Evolutionary conservation across 2,797 vertebrate genomes (phyloP).

Genomic region (Premnoplex brunnescens): DNA sequence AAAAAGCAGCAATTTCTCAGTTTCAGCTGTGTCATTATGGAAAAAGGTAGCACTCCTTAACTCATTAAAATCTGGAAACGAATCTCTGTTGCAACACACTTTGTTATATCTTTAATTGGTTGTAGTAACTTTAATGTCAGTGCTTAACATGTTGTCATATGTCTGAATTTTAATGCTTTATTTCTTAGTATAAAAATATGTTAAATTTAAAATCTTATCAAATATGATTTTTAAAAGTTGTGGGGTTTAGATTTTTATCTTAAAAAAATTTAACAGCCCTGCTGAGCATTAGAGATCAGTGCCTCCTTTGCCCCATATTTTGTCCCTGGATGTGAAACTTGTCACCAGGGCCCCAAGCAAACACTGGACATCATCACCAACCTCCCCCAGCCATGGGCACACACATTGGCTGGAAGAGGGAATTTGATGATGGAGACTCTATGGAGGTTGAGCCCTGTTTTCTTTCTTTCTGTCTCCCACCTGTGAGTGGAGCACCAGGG

Average conservation of each 20-base stretch:
- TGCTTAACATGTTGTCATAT: not conserved
- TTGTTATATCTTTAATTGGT: not conserved
- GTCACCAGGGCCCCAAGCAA: not conserved
- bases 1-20: not conserved
- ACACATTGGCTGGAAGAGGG: not conserved
- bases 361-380: fast-evolving
- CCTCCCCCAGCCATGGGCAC: not conserved
- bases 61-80: not conserved
- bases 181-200: not conserved
- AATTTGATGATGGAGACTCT: not conserved
- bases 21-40: not conserved
- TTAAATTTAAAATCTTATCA: not conserved
- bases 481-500: not conserved
- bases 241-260: not conserved
- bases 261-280: not conserved
- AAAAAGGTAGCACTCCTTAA: not conserved
- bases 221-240: not conserved
- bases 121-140: not conserved
- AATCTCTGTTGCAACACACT: not conserved
- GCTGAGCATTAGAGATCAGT: not conserved
- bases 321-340: not conserved
- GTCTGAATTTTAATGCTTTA: not conserved
- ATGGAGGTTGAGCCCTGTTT: not conserved
- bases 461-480: not conserved
- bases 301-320: not conserved